These are phyloP conservation scores for Drosophila micromelanica DNA, from an alignment of 1,140 invertebrate genomes.

Conservation along the genomic window DNA sequence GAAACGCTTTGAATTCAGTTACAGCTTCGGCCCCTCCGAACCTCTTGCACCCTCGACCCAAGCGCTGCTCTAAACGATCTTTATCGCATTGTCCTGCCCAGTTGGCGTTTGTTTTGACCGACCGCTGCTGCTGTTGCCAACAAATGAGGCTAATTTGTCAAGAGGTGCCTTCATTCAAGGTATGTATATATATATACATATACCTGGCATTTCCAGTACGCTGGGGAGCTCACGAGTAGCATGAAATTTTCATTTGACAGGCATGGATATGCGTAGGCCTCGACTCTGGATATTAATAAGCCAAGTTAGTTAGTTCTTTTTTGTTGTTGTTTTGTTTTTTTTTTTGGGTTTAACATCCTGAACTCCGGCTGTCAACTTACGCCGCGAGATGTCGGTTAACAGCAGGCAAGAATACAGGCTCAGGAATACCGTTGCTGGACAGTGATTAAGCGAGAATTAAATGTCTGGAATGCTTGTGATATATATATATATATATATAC, in stretches of 20 bases:
- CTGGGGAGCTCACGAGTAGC: slow-evolving; percentile 19
- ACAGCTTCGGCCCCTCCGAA: slow-evolving; percentile 22
- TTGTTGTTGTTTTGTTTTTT: neutral
- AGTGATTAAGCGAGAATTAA: slow-evolving; percentile 84
- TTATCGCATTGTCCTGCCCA: slow-evolving; percentile 70
- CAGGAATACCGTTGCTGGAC: slow-evolving; percentile 72
- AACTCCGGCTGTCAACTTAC: slow-evolving; percentile 70
- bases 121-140: slow-evolving; percentile 28
- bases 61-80: slow-evolving; percentile 44
- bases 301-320: slow-evolving; percentile 26
- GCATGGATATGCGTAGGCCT: slow-evolving; percentile 43
- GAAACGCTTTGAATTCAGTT: slow-evolving; percentile 43
- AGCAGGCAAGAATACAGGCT: slow-evolving; percentile 18
- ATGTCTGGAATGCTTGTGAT: slow-evolving; percentile 54
- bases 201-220: slow-evolving; percentile 33
- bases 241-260: slow-evolving; percentile 81
- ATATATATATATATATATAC: neutral
- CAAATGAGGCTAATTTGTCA: slow-evolving; percentile 83
- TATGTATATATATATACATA: slow-evolving; percentile 18
- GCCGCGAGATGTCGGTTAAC: slow-evolving; percentile 43
- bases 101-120: slow-evolving; percentile 72
- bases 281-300: slow-evolving; percentile 68
- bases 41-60: slow-evolving; percentile 9
- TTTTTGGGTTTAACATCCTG: slow-evolving; percentile 36
- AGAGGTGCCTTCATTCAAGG: slow-evolving; percentile 49